phyloP scores from a whole-genome alignment of 2,797 vertebrate species.

The Hydrocynus forskahlii region DNA sequence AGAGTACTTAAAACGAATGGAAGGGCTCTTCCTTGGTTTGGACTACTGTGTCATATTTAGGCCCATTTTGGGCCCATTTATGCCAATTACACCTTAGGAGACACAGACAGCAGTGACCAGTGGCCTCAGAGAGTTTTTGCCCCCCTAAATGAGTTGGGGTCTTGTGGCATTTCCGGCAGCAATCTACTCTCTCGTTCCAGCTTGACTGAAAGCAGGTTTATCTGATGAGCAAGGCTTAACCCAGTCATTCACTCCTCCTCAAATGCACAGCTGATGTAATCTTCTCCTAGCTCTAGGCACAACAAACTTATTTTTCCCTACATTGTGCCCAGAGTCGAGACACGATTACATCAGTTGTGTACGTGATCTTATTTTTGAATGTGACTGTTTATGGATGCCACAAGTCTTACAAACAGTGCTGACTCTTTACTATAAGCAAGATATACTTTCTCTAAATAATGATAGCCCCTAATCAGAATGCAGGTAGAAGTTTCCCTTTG shows the following conservation, averaged over 20 bases:
- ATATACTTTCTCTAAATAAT: no score
- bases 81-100: conserved; percentile 12
- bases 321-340: background rate
- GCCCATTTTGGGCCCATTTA: background rate
- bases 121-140: background rate
- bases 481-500: no score
- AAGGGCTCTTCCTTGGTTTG: no score
- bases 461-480: no score
- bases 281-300: conserved; percentile 14
- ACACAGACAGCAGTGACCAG: conserved; percentile 2
- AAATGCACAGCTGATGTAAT: conserved; percentile 44
- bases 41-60: background rate
- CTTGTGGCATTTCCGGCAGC: conserved; percentile 48
- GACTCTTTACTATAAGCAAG: background rate
- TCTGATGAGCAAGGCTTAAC: conserved; percentile 69
- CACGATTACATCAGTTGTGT: background rate
- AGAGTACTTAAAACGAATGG: no score
- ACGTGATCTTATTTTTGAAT: conserved; percentile 10
- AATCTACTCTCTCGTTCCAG: conserved; percentile 32
- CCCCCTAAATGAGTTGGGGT: conserved; percentile 2
- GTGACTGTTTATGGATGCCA: conserved; percentile 21
- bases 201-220: conserved; percentile 53
- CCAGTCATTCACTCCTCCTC: conserved; percentile 38
- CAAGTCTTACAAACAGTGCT: background rate
- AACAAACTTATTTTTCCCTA: background rate